Base-by-base conservation (phyloP, 2,888 invertebrate genomes). In the Apodemia mormo region DNA sequence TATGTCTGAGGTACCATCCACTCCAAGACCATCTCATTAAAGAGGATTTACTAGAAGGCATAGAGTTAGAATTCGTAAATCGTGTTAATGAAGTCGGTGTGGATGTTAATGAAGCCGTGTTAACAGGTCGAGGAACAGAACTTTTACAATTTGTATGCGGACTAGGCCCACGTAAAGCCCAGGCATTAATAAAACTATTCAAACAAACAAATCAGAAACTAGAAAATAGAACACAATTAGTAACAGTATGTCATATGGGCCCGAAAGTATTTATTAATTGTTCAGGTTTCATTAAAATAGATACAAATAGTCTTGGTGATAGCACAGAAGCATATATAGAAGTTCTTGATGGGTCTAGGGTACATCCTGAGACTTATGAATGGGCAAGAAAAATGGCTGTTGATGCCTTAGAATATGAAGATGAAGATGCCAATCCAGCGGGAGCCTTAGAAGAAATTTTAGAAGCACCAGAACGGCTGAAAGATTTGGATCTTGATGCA, bases 381-480 rank as follows among this genome's bases (percentile, higher is more conserved):
- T 99, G 99, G 99, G 99, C 99, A 0, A 94, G 99, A 58, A 99
- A 99, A 92, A 99, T 99, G 99, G 99, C 99, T 0, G 99, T 99
- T 0, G 99, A 99, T 88, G 99, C 99, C 1, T 92, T 99, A 66
- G 99, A 99, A 81, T 99, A 99, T 80, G 99, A 99, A 82, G 99
- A 99, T 81, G 98, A 98, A 84, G 98, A 98, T 77, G 97, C 97
- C 0, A 98, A 99, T 89, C 99, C 99, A 0, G 99, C 99, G 0
- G 98, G 98, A 0, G 99, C 99, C 14, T 91, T 99, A 40, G 99
- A 99, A 87, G 99, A 99, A 87, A 99, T 99, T 81, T 93, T 99
- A 1, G 98, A 99, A 86, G 96, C 98, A 9, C 99, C 99, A 0
- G 98, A 99, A 83, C 94, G 98, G 77, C 90, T 99, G 40, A 98